Conservation (phyloP, 2,888 invertebrate species). For the Zootermopsis nevadensis region DNA sequence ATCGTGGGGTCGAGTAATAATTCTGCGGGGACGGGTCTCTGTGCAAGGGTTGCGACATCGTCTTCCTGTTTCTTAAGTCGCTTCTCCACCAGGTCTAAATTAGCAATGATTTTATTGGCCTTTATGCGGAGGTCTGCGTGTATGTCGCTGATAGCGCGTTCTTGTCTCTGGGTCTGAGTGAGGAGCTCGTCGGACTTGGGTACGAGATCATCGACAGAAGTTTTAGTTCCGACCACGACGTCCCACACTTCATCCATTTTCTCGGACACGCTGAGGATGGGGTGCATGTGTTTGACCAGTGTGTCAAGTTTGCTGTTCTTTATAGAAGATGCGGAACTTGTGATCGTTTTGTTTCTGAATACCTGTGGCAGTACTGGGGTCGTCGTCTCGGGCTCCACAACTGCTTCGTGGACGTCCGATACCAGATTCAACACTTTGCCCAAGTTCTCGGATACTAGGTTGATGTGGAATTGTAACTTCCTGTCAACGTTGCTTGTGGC, state of each 20-base stretch:
- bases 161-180: constrained; percentile 87
- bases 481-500: constrained; percentile 83
- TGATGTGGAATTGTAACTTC: constrained; percentile 86
- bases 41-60: constrained; percentile 81
- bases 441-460: constrained; percentile 83
- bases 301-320: constrained; percentile 82
- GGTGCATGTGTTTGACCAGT: constrained; percentile 83
- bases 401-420: constrained; percentile 84
- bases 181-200: constrained; percentile 88
- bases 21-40: constrained; percentile 80
- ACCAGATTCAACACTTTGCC: constrained; percentile 83
- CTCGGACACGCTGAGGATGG: constrained; percentile 86
- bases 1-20: constrained; percentile 81
- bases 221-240: constrained; percentile 89
- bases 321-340: constrained; percentile 66
- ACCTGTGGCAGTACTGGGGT: constrained; percentile 51
- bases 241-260: constrained; percentile 95
- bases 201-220: constrained; percentile 85
- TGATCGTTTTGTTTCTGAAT: constrained; percentile 65
- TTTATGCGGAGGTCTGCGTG: constrained; percentile 84
- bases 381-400: constrained; percentile 74
- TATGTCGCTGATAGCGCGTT: constrained; percentile 87
- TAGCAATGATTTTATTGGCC: constrained; percentile 88
- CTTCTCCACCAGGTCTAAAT: constrained; percentile 85
- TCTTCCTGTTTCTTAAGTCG: constrained; percentile 86